Evolutionary conservation across 2,797 vertebrate species (phyloP).

Genomic region (Coccyzus lansbergi): DNA sequence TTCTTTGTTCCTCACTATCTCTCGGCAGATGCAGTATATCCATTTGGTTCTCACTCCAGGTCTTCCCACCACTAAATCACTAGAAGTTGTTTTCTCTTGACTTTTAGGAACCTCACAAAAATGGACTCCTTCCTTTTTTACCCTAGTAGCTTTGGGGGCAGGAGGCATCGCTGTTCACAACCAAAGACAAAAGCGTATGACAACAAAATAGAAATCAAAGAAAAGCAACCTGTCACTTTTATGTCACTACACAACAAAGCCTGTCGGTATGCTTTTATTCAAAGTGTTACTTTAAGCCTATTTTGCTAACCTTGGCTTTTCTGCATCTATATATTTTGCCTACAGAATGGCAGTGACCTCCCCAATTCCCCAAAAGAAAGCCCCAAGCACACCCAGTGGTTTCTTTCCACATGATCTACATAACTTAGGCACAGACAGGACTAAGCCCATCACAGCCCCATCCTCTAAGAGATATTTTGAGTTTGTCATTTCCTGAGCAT

Average conservation of each 20-base stretch:
- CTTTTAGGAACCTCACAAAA: background rate
- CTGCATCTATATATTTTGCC: background rate
- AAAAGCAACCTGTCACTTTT: background rate
- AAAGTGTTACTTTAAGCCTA: fast-evolving
- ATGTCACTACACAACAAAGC: background rate
- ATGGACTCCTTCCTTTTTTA: background rate
- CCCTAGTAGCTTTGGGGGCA: background rate
- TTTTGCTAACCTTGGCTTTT: background rate
- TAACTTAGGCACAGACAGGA: background rate
- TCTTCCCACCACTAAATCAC: background rate
- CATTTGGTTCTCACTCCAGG: background rate
- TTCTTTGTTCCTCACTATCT: background rate
- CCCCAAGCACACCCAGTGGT: fast-evolving
- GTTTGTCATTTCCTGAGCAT: background rate
- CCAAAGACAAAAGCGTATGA: background rate
- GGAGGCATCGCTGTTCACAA: background rate
- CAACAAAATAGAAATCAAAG: background rate
- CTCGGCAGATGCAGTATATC: background rate
- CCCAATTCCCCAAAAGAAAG: background rate
- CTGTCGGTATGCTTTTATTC: background rate
- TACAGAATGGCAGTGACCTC: background rate
- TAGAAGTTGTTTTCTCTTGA: background rate
- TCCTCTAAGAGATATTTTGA: background rate
- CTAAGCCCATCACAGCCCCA: background rate
- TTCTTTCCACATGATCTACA: background rate